Percentiles rank a stretch among this genome's conserved stretches.
Conservation (phyloP, 2,113 vertebrate genomes). For the Aythya baeri region DNA sequence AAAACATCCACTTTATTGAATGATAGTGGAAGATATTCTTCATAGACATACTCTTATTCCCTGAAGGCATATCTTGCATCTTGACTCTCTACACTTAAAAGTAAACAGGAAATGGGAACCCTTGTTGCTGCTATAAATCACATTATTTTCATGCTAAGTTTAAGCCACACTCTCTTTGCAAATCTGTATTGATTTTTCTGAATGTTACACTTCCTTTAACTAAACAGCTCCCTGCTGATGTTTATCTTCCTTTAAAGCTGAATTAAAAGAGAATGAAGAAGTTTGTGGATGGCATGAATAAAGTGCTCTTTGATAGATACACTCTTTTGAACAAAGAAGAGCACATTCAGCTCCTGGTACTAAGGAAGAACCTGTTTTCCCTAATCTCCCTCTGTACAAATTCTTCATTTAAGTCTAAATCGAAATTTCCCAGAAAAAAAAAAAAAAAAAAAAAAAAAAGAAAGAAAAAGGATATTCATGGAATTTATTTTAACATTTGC, state of each 20-base stretch:
- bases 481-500: not conserved
- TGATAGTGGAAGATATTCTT: not conserved
- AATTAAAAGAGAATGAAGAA: slow-evolving; percentile 59
- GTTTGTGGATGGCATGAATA: slow-evolving; percentile 28
- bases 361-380: not conserved
- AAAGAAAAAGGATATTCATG: not conserved
- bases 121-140: not conserved
- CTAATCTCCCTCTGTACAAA: not conserved
- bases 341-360: not conserved
- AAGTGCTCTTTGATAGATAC: slow-evolving; percentile 41
- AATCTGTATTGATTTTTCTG: slow-evolving; percentile 68
- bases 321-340: not conserved
- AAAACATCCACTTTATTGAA: not conserved
- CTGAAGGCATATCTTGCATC: not conserved
- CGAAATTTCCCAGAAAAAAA: not conserved
- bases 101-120: not conserved
- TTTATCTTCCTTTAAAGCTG: slow-evolving; percentile 53
- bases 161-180: slow-evolving; percentile 37
- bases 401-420: not conserved
- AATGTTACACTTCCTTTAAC: slow-evolving; percentile 54
- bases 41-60: not conserved
- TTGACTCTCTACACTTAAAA: not conserved
- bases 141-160: slow-evolving; percentile 35
- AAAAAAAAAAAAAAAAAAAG: not conserved
- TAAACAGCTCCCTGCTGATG: slow-evolving; percentile 56